Evolutionary conservation across 2,113 vertebrate species (phyloP), one percentile per base, ranked within the genome.

Genomic region (Neogale vison): DNA sequence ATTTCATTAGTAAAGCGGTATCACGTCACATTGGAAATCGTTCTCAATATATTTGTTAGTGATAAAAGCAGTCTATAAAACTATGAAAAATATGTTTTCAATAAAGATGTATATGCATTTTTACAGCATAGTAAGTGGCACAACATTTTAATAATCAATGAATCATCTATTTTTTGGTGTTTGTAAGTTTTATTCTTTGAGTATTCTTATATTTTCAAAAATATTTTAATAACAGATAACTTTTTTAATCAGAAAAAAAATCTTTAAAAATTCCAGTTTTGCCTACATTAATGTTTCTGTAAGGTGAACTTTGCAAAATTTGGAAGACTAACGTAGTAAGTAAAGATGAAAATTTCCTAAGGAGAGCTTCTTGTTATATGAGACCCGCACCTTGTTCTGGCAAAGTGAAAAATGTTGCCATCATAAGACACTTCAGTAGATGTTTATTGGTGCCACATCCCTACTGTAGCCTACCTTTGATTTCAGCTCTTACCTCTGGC

Each of bases 171-270:
- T 47, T 85, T 80, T 55, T 81, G 4, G 26, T 63, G 9, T 67
- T 91, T 72, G 52, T 47, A 50, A 61, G 2, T 94, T 83, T 90
- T 72, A 1, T 90, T n/a, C 31, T 45, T n/a, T 39, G 71, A 36
- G 6, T 67, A 69, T 72, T 93, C 96, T 47, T n/a, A 13, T 88
- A 74, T 92, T 80, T 95, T 74, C 63, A 81, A 24, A 69, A 34
- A 45, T 81, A 91, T 31, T 81, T 63, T 67, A 69, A 24, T 82
- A 52, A 88, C 17, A 34, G 82, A 86, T 79, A 12, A 63, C 31
- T 20, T n/a, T 69, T 79, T 86, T 42, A 72, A 65, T 92, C 36
- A 92, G 55, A 88, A 96, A 92, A 76, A 90, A 77, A n/a, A 52
- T 31, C 47, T 36, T 88, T 67, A 42, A 84, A 92, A 92, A 50